Base-by-base conservation (phyloP, 37 sponge, comb jelly and placozoan genomes). In the Cliona cf. orientalis region DNA sequence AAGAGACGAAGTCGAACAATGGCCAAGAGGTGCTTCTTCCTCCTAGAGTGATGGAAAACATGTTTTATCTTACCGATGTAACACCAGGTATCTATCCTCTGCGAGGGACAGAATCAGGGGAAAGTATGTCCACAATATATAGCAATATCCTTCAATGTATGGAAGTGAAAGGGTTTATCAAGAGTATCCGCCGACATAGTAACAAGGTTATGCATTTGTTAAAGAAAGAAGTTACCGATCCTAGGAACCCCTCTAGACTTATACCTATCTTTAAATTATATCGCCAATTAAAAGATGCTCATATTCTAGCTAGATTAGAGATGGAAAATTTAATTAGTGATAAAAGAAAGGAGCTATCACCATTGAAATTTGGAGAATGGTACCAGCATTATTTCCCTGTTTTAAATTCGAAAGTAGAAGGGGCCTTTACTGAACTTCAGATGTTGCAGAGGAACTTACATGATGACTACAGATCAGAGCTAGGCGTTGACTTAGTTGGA, bases 11-110 rank as follows among this genome's bases (percentile, higher is more conserved):
- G 22, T 14, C 59, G 40, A 11, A 49, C 55, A 17, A 49, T 49
- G 55, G 55, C 11, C 55, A 49, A 49, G 14, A 66, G 26, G 66
- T 75, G 26, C 45, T 25, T 33, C 74, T 83, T 29, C 86, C 86
- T 37, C 79, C 72, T 17, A 46, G 49, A 44, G 69, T 77, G 41
- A 77, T 78, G 79, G 79, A 85, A 42, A 85, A 85, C 71, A 53
- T 77, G 61, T 85, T 85, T 37, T 12, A 53, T 11, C 42, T 85
- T 14, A 79, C 78, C 9, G 86, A 85, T 78, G 79, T 63, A 12
- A 61, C 78, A 53, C 79, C 79, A 46, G 86, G 86, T 5, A 12
- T 76, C 33, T 42, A 78, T 39, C 86, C 78, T 43, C 62, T 85
- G 5, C 71, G 62, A 14, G 86, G 79, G 1, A 62, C 69, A 60